Conservation (phyloP, 2,888 invertebrate genomes). For the Xestoiulus laeticollis region DNA sequence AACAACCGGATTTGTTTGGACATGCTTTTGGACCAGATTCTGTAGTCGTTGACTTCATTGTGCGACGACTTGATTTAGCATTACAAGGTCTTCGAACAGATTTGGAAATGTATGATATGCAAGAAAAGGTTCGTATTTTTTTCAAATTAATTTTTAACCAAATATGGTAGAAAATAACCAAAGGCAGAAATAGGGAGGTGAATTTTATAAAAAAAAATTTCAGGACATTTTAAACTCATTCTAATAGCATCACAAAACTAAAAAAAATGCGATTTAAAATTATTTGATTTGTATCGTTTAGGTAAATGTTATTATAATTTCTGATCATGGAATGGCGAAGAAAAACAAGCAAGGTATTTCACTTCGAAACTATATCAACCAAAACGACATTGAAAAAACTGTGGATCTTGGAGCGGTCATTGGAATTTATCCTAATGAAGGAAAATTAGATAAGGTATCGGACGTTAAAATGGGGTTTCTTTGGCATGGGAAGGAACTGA, state of each 20-base stretch:
- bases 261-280: conserved; percentile 60
- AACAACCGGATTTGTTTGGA: conserved; percentile 61
- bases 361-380: conserved; percentile 60
- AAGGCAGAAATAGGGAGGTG: too few species aligned
- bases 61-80: conserved; percentile 60
- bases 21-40: conserved; percentile 62
- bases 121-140: not conserved
- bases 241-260: too few species aligned
- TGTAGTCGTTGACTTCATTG: conserved; percentile 59
- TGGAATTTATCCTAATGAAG: conserved; percentile 59
- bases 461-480: too few species aligned
- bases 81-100: conserved; percentile 55
- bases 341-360: conserved; percentile 55
- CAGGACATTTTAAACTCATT: too few species aligned
- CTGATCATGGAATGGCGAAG: conserved; percentile 64
- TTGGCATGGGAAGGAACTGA: not conserved
- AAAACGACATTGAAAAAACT: conserved; percentile 59
- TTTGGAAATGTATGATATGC: not conserved
- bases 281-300: conserved; percentile 58
- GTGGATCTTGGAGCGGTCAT: conserved; percentile 60
- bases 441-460: conserved; percentile 57
- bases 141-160: conserved; percentile 42
- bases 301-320: conserved; percentile 63
- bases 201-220: too few species aligned
- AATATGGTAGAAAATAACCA: too few species aligned